These are phyloP conservation scores for Platycheirus albimanus DNA, from an alignment of 2,888 invertebrate species.

Conservation along the genomic window DNA sequence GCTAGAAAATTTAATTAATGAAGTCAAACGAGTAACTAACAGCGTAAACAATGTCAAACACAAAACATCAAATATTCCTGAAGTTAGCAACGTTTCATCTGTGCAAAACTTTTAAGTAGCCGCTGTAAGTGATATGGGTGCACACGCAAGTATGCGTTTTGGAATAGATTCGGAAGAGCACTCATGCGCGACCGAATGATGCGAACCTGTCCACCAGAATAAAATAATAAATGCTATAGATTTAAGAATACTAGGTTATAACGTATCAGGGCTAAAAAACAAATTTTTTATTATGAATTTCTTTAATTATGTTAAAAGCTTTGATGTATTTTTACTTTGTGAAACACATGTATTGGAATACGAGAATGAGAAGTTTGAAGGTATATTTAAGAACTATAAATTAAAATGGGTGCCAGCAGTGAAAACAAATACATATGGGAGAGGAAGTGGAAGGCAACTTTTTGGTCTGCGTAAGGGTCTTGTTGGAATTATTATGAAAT, in stretches of 20 bases:
- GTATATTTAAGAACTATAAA: too few species aligned
- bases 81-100: slow-evolving; percentile 3
- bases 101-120: background rate
- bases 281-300: too few species aligned
- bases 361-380: too few species aligned
- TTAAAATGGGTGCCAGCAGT: too few species aligned
- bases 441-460: too few species aligned
- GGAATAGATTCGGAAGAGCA: background rate
- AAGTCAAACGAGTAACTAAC: background rate
- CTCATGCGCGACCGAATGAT: too few species aligned
- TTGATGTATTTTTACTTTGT: too few species aligned
- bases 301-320: too few species aligned
- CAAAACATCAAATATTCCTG: background rate
- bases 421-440: too few species aligned
- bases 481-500: too few species aligned
- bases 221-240: background rate
- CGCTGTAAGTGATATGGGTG: slow-evolving; percentile 1
- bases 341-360: background rate
- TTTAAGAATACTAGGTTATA: slow-evolving; percentile 9
- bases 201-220: slow-evolving; percentile 11
- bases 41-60: background rate
- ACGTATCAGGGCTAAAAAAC: too few species aligned
- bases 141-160: background rate
- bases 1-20: background rate
- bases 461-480: too few species aligned